Percentiles rank a stretch among this genome's conserved stretches.
Conservation (phyloP, 37 sponge, comb jelly and placozoan species). For the Amphimedon queenslandica region DNA sequence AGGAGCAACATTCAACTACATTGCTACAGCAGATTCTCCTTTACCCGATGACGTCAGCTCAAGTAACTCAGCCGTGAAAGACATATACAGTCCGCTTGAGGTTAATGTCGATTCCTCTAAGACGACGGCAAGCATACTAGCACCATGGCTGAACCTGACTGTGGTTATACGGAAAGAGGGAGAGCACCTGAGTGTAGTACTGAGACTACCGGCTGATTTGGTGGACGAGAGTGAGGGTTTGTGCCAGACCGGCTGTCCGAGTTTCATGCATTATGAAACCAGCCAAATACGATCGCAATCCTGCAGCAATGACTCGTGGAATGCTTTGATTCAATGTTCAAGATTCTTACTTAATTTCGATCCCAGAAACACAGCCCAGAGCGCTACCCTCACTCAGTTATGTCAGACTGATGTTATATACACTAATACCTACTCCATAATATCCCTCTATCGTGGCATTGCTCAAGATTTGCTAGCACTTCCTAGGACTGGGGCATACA, state of each 20-base stretch:
- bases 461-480: not conserved
- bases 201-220: conserved; percentile 26
- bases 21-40: conserved; percentile 1
- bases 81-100: not conserved
- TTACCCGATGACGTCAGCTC: conserved; percentile 4
- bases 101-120: not conserved
- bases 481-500: not conserved
- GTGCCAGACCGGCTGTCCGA: conserved; percentile 31
- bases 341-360: too few species aligned
- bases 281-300: not conserved
- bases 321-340: conserved; percentile 7
- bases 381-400: not conserved
- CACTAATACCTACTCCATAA: not conserved
- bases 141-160: conserved; percentile 44
- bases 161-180: conserved; percentile 29
- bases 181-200: conserved; percentile 27
- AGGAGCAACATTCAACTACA: not conserved
- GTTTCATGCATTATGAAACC: conserved; percentile 13
- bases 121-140: conserved; percentile 22
- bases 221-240: conserved; percentile 29
- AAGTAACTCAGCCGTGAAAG: not conserved
- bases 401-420: not conserved
- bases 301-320: not conserved
- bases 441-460: not conserved
- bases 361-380: too few species aligned